Evolutionary conservation across 1,140 invertebrate genomes (phyloP), one percentile per base, ranked within the genome.

Genomic region (Megalonaias nervosa): DNA sequence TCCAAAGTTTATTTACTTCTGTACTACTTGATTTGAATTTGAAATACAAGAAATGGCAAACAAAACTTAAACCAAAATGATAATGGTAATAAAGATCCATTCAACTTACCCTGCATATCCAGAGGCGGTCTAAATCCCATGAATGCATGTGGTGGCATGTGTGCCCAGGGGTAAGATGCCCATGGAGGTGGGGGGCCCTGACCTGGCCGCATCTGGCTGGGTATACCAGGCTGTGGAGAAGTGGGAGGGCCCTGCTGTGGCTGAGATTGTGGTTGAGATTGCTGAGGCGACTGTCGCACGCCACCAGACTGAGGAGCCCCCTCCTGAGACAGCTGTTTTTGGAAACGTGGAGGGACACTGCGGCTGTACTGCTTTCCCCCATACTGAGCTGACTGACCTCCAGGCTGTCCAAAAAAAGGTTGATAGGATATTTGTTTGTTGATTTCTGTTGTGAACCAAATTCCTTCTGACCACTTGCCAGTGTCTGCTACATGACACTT

Each of bases 281-380:
- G 80, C 23, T 78, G 79, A 60, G 79, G 55, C 64, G 81, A 72
- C 65, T 86, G 68, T 55, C 75, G 74, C 74, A 77, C 78, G 12
- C 58, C 21, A 13, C 55, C n/a, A 31, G 59, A 57, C 57, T 66
- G 70, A 72, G 71, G 67, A 74, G 84, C 75, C 55, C 87, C 85
- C 56, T 85, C 85, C 67, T 66, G 64, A n/a, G 70, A 73, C 48
- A 84, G 85, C 73, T 96, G 95, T 84, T 95, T 95, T 87, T 95
- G 94, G 90, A 97, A 97, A 62, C 96, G 92, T 59, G 96, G 96
- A 57, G 96, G 96, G 81, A 97, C 92, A 91, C 64, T 59, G 23
- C 48, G 61, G 65, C 72, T 69, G 5, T 72, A 75, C 62, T 80
- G 71, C 65, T 67, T 74, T 21, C 60, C 21, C 48, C 73, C 71